These are phyloP conservation scores for Lepus oiostolus DNA, from an alignment of 2,797 vertebrate species.

Conservation along the genomic window DNA sequence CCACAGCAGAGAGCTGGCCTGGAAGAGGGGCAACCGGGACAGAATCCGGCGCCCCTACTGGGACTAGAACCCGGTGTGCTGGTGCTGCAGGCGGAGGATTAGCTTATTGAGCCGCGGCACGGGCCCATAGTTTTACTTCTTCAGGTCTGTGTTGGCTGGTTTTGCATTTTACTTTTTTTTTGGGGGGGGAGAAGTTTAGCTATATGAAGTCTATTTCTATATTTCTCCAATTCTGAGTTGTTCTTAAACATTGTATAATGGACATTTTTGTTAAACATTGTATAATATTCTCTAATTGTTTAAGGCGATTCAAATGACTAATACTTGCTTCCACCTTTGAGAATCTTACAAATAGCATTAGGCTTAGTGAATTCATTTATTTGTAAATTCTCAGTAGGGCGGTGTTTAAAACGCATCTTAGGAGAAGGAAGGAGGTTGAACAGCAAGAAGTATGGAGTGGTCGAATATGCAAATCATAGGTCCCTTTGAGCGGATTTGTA, in stretches of 20 bases:
- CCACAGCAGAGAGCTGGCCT: too few species aligned
- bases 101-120: too few species aligned
- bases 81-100: too few species aligned
- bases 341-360: neutral
- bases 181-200: conserved; percentile 82
- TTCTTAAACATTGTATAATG: conserved; percentile 91
- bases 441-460: neutral
- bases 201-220: conserved; percentile 90
- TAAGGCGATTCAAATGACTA: neutral
- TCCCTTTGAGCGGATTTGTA: neutral
- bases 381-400: neutral
- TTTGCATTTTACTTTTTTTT: conserved; percentile 91
- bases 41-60: too few species aligned
- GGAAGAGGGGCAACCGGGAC: too few species aligned
- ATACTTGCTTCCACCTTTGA: neutral
- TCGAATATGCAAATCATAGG: neutral
- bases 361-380: neutral
- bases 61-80: too few species aligned
- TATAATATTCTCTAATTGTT: neutral
- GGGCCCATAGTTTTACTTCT: conserved; percentile 88
- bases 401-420: neutral
- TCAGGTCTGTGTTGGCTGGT: conserved; percentile 91
- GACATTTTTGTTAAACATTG: conserved; percentile 90
- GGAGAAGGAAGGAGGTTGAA: neutral
- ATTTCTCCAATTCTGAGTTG: conserved; percentile 90